These are phyloP conservation scores for Falco berigora DNA, from an alignment of 2,797 vertebrate genomes.

Conservation along the genomic window DNA sequence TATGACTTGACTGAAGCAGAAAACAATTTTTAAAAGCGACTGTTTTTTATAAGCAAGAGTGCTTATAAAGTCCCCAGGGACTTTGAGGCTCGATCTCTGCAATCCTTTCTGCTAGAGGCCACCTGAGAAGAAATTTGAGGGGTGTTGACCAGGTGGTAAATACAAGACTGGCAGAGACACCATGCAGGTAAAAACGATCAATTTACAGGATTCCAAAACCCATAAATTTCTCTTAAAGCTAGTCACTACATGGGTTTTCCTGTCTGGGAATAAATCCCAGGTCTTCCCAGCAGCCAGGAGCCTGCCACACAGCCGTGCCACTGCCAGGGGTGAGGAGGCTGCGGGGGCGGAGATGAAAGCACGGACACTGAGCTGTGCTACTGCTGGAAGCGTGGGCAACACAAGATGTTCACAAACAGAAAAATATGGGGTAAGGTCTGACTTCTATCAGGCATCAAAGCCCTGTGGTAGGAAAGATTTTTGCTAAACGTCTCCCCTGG, in stretches of 20 bases:
- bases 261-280: not conserved
- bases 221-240: not conserved
- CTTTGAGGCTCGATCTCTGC: not conserved
- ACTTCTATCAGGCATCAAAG: not conserved
- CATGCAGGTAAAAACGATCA: not conserved
- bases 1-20: not conserved
- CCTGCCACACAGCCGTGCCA: accelerated
- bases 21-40: not conserved
- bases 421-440: not conserved
- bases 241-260: not conserved
- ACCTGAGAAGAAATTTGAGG: not conserved
- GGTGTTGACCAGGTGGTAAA: not conserved
- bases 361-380: not conserved
- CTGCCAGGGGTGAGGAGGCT: not conserved
- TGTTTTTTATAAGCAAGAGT: not conserved
- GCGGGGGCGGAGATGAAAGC: not conserved
- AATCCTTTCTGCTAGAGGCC: not conserved
- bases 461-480: not conserved
- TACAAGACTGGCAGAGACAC: not conserved
- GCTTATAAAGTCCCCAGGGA: not conserved
- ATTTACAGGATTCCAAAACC: not conserved
- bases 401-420: not conserved
- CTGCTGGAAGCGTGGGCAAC: not conserved
- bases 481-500: not conserved
- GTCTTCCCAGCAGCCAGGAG: not conserved